These are phyloP conservation scores for Leucophenga varia DNA, from an alignment of 1,140 invertebrate species.

Conservation along the genomic window DNA sequence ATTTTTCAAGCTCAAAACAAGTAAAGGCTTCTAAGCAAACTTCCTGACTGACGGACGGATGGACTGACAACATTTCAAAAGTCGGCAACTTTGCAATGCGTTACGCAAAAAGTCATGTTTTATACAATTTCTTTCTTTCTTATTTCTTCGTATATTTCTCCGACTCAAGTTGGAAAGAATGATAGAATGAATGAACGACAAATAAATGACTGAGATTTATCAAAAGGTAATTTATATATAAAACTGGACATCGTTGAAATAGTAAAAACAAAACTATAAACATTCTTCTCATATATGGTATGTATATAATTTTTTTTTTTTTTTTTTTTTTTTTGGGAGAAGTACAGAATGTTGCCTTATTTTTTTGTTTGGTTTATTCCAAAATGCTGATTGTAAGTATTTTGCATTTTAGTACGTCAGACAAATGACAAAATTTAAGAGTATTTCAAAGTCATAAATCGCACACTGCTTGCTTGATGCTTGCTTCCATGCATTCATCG, in stretches of 20 bases:
- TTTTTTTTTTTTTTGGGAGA: background rate
- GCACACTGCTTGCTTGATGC: constrained; percentile 18
- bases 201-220: constrained; percentile 46
- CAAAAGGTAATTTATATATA: constrained; percentile 56
- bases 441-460: constrained; percentile 54
- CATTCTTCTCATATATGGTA: too few species aligned
- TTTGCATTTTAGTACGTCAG: constrained; percentile 7
- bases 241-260: too few species aligned
- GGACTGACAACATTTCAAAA: too few species aligned
- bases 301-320: constrained; percentile 29
- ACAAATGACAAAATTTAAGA: constrained; percentile 44
- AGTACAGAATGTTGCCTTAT: constrained; percentile 19
- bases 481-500: too few species aligned
- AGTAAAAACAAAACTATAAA: too few species aligned
- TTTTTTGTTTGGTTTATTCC: constrained; percentile 24
- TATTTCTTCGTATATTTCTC: constrained; percentile 1
- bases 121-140: background rate
- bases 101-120: too few species aligned
- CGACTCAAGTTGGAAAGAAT: background rate
- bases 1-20: constrained; percentile 47
- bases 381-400: background rate
- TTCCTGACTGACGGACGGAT: too few species aligned
- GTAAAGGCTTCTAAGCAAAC: too few species aligned
- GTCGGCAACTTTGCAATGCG: too few species aligned
- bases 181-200: background rate